Conservation (phyloP, 2,888 invertebrate genomes). For the Trisateles emortualis region DNA sequence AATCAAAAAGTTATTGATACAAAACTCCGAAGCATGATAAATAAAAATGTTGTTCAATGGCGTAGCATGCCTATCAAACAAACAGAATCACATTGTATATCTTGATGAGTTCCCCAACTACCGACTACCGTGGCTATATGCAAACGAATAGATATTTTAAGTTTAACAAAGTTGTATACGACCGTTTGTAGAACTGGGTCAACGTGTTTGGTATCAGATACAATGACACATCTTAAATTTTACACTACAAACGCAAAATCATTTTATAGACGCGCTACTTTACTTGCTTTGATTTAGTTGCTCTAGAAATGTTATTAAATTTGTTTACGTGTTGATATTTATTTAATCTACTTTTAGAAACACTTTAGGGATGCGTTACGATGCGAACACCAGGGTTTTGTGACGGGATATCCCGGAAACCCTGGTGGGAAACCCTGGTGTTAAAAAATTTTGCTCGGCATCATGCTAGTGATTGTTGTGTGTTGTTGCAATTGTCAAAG, state of each 20-base stretch:
- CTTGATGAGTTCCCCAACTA: constrained; percentile 32
- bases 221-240: constrained; percentile 38
- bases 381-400: too few relatives aligned
- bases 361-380: too few relatives aligned
- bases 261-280: constrained; percentile 7
- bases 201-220: constrained; percentile 48
- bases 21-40: constrained; percentile 7
- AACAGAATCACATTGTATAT: constrained; percentile 38
- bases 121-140: constrained; percentile 29
- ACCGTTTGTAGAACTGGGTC: constrained; percentile 50
- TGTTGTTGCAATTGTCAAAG: too few relatives aligned
- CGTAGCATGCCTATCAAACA: constrained; percentile 22
- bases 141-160: constrained; percentile 51
- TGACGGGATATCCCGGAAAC: too few relatives aligned
- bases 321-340: not conserved
- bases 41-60: constrained; percentile 24
- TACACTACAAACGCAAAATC: constrained; percentile 19
- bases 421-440: too few relatives aligned
- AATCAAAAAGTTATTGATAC: constrained; percentile 9
- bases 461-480: too few relatives aligned
- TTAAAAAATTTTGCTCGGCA: too few relatives aligned
- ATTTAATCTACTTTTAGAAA: not conserved
- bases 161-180: constrained; percentile 41
- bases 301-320: not conserved
- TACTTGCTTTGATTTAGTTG: constrained; percentile 3